These are phyloP conservation scores for Plebejus argus DNA, from an alignment of 2,888 invertebrate genomes.

Conservation along the genomic window DNA sequence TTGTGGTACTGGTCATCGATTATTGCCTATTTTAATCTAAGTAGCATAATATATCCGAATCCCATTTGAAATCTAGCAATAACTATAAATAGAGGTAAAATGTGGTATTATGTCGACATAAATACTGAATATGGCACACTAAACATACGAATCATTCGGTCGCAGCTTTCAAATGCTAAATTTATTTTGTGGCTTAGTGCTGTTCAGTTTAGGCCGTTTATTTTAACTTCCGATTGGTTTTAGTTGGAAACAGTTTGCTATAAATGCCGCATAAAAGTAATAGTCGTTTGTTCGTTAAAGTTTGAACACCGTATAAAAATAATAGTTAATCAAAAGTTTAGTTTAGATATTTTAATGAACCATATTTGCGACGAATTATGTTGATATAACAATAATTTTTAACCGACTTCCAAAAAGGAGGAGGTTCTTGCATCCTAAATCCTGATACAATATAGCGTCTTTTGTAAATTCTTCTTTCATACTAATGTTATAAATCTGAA, in stretches of 20 bases:
- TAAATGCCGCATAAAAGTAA: background rate
- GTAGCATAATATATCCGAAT: background rate
- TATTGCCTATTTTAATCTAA: background rate
- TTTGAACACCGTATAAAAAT: background rate
- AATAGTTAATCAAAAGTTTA: background rate
- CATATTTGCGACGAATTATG: background rate
- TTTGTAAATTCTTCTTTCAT: too few species aligned
- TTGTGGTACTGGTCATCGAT: background rate
- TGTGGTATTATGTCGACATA: conserved; percentile 1
- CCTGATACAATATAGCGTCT: too few species aligned
- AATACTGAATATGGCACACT: conserved; percentile 3
- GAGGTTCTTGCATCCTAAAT: too few species aligned
- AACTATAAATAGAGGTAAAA: background rate
- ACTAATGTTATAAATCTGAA: too few species aligned
- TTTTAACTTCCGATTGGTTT: conserved; percentile 22
- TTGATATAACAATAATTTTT: too few species aligned
- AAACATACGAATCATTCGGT: conserved; percentile 21
- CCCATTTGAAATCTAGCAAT: conserved; percentile 4
- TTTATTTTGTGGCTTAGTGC: conserved; percentile 20
- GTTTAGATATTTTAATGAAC: background rate
- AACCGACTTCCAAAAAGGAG: too few species aligned
- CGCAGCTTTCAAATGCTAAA: conserved; percentile 16
- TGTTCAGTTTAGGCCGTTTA: conserved; percentile 15
- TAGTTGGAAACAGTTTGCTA: background rate
- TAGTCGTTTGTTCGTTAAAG: background rate